Percentiles rank a stretch among this genome's conserved stretches.
Evolutionary conservation across 2,888 invertebrate species (phyloP).

Genomic region (Parthenolecanium corni): DNA sequence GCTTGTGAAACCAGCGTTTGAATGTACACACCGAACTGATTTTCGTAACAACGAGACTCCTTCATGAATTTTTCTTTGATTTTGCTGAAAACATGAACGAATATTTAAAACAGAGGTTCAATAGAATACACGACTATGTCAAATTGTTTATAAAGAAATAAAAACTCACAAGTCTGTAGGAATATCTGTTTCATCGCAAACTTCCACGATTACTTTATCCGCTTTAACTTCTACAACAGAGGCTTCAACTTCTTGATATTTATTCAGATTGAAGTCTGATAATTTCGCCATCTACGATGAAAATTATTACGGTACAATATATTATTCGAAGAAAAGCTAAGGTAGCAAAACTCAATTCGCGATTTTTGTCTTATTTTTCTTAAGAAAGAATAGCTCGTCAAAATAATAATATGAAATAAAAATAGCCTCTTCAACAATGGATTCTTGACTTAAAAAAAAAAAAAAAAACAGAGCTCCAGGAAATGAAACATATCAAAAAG

Average conservation of each 20-base stretch:
- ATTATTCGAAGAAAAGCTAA: too few species aligned
- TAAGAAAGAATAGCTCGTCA: too few species aligned
- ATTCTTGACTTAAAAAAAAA: too few species aligned
- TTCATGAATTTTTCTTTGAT: constrained; percentile 25
- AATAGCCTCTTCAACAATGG: too few species aligned
- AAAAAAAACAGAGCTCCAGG: too few species aligned
- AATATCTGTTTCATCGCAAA: constrained; percentile 16
- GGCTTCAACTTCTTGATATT: constrained; percentile 11
- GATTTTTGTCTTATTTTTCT: too few species aligned
- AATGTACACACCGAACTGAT: constrained; percentile 77
- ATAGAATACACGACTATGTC: too few species aligned
- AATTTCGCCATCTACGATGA: background rate
- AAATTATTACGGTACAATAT: too few species aligned
- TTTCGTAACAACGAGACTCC: constrained; percentile 10
- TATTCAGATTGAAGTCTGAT: constrained; percentile 5
- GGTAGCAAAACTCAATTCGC: too few species aligned
- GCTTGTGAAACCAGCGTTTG: constrained; percentile 84
- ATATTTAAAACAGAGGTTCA: background rate
- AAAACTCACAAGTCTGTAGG: constrained; percentile 15
- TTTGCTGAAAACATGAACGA: constrained; percentile 2
- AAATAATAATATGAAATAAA: too few species aligned
- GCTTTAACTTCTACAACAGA: constrained; percentile 1
- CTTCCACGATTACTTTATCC: background rate
- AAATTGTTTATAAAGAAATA: background rate
- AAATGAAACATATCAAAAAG: too few species aligned